Base-by-base conservation (phyloP, 2,797 vertebrate genomes). In the Notolepis coatsorum region DNA sequence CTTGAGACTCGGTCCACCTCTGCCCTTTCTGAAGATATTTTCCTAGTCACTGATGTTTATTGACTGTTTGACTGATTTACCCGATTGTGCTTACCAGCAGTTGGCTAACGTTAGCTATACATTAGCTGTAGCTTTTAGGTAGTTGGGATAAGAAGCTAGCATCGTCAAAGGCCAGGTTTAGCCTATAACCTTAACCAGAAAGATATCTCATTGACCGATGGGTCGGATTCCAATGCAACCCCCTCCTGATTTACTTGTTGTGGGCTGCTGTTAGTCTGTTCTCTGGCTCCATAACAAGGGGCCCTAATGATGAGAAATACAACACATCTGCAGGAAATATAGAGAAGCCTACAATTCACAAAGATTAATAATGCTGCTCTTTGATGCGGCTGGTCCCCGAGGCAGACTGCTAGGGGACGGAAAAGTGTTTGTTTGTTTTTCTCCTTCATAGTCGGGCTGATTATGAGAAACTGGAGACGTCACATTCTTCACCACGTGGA, bases 401-500 rank as follows among this genome's bases (percentile, higher is more conserved):
- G 84, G 88, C 78, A 65, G 75, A 15, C 78, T 81, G 67, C 62
- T 76, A 76, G 85, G 77, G 66, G 75, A 79, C 75, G 66, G 75
- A 42, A 85, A 71, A 65, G 69, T 85, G 80, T 90, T 85, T 91
- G 89, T 91, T 91, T 86, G 87, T 90, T 89, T 90, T 89, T 61
- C 24, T 55, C 54, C 79, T 65, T 73, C 78, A 74, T 79, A 62
- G 78, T 84, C 67, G 74, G 67, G 79, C 84, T 91, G 85, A 91
- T 90, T 89, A 87, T 87, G 62, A 88, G 86, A 81, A 92, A 91
- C 79, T 67, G 57, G 77, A 88, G 83, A 78, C 71, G 67, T 78
- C 58, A 76, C 68, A 65, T 28, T 84, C 75, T 76, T 73, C 56
- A 65, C 62, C 35, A 47, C 37, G 3, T 76, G 73, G 68, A 86